Evolutionary conservation across 2,797 vertebrate species (phyloP).

Genomic region (Rachycentron canadum): DNA sequence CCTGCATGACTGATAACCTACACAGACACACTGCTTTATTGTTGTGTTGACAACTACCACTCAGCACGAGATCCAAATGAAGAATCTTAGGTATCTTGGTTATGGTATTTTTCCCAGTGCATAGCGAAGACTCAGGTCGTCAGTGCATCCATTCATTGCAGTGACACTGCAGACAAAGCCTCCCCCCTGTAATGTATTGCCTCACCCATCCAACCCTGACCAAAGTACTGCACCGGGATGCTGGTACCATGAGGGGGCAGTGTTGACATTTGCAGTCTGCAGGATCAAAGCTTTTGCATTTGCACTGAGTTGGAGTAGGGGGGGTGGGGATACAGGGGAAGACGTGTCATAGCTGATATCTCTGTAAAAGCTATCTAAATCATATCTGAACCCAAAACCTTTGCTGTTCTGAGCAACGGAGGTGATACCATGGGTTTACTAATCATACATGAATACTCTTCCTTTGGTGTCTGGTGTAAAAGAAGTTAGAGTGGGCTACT

Average conservation of each 20-base stretch:
- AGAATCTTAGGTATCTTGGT: background rate
- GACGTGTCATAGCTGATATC: slow-evolving; percentile 27
- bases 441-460: background rate
- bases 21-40: background rate
- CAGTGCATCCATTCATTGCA: slow-evolving; percentile 28
- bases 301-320: slow-evolving; percentile 42
- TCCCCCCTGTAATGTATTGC: slow-evolving; percentile 14
- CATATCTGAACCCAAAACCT: slow-evolving; percentile 27
- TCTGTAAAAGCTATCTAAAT: slow-evolving; percentile 3
- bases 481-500: slow-evolving; percentile 26
- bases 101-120: background rate
- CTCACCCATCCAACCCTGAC: slow-evolving; percentile 23
- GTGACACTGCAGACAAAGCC: slow-evolving; percentile 58
- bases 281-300: slow-evolving; percentile 11
- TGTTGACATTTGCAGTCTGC: slow-evolving; percentile 62
- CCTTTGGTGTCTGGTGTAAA: slow-evolving; percentile 33
- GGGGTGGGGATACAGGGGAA: slow-evolving; percentile 10
- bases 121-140: background rate
- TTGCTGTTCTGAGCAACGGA: slow-evolving; percentile 27
- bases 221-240: slow-evolving; percentile 38
- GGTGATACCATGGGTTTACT: background rate
- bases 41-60: background rate
- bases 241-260: slow-evolving; percentile 71
- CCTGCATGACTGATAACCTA: too few species aligned
- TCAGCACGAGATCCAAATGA: slow-evolving; percentile 2